Evolutionary conservation across 2,113 vertebrate species (phyloP), one percentile per base, ranked within the genome.

Genomic region (Procavia capensis): DNA sequence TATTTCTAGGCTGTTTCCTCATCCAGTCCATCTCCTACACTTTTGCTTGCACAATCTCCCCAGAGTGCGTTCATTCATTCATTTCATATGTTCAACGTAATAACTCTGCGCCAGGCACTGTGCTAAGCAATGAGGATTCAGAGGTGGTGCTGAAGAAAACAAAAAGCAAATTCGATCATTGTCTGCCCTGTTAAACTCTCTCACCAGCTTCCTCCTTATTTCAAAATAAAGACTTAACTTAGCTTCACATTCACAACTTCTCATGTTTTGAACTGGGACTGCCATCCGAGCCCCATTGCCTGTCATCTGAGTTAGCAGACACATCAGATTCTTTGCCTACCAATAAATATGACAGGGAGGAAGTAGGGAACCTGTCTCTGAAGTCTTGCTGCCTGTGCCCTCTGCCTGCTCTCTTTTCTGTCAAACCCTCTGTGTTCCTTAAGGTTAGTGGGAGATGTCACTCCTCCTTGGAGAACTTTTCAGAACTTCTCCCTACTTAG

Each of bases 1-100:
- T 86, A 85, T 89, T 95, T 95, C 84, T 88, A 82, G 87, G n/a
- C 17, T 81, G 22, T 47, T 34, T 74, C 34, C 64, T 70, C 45
- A 64, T 25, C 88, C 47, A 59, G 64, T 63, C 47, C 45, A 68
- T 72, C 50, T 89, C 63, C 20, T 90, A 24, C 11, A 41, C 47
- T 41, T 25, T 39, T 72, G 47, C 64, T 34, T 63, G 54, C 47
- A 10, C 25, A 45, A 50, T 68, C 27, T 85, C 59, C 34, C 36
- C n/a, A 63, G 29, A 89, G 39, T 31, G 13, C 47, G 16, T 34
- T 27, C 36, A 43, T 81, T 64, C 70, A 68, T 88, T 85, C 57
- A 79, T 81, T 84, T 95, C n/a, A 24, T 76, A 24, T 50, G 22
- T 86, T 63, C 75, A 82, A 22, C 43, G 43, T 75, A 47, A 14